Evolutionary conservation across 1,140 invertebrate species (phyloP).

Genomic region (Neodiprion fabricii): DNA sequence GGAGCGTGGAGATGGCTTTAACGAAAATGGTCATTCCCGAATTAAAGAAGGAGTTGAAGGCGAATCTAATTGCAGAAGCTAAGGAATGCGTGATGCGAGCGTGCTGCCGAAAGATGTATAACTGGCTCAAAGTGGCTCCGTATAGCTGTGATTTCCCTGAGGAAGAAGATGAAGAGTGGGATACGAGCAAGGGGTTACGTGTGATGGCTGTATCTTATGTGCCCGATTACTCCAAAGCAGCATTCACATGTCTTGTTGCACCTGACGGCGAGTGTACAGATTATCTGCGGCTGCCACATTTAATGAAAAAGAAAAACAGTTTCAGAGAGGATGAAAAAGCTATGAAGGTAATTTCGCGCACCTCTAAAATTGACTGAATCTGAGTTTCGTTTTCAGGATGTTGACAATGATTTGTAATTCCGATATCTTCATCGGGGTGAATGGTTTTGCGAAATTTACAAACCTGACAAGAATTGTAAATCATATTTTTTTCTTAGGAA

Average conservation of each 20-base stretch:
- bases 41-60: slow-evolving; percentile 85
- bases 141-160: slow-evolving; percentile 80
- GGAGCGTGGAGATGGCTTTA: slow-evolving; percentile 88
- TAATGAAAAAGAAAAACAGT: slow-evolving; percentile 83
- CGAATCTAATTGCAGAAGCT: slow-evolving; percentile 83
- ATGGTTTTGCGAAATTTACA: background rate
- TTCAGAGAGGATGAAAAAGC: slow-evolving; percentile 75
- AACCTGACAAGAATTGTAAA: background rate
- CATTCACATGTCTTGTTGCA: slow-evolving; percentile 87
- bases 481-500: slow-evolving; percentile 62
- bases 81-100: slow-evolving; percentile 88
- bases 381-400: no score
- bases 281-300: slow-evolving; percentile 84
- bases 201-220: slow-evolving; percentile 90
- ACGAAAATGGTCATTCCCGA: slow-evolving; percentile 89
- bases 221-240: slow-evolving; percentile 83
- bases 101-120: slow-evolving; percentile 85
- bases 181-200: slow-evolving; percentile 82
- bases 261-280: slow-evolving; percentile 93
- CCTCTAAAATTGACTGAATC: background rate
- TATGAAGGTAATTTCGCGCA: slow-evolving; percentile 63
- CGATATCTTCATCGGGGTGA: background rate
- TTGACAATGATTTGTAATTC: background rate
- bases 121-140: slow-evolving; percentile 90
- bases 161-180: slow-evolving; percentile 93